Evolutionary conservation across 1,140 invertebrate species (phyloP).

Genomic region (Drosophila auraria): DNA sequence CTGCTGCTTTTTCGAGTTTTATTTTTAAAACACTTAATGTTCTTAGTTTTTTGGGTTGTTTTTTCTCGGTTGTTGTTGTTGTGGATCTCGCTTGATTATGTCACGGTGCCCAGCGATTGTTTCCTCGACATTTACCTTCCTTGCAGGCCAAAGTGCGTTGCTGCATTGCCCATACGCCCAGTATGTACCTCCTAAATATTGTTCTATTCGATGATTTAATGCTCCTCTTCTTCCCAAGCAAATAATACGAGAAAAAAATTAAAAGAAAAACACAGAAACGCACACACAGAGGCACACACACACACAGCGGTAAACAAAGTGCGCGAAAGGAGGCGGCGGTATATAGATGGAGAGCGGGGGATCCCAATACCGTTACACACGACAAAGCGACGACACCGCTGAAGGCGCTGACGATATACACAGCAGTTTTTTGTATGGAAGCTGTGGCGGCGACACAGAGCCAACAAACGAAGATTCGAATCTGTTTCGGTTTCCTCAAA

Average conservation of each 20-base stretch:
- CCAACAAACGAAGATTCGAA: conserved; percentile 84
- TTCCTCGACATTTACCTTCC: conserved; percentile 14
- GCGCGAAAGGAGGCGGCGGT: conserved; percentile 50
- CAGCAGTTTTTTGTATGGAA: conserved; percentile 24
- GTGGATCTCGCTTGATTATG: conserved; percentile 61
- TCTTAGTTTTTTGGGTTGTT: conserved; percentile 42
- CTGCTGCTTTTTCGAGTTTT: conserved; percentile 58
- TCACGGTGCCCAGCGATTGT: conserved; percentile 65
- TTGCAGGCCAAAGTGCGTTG: conserved; percentile 29
- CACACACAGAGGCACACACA: conserved; percentile 26
- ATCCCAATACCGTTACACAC: conserved; percentile 70
- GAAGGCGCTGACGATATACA: conserved; percentile 20
- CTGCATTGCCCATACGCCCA: conserved; percentile 30
- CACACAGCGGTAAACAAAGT: conserved; percentile 71
- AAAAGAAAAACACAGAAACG: conserved; percentile 44
- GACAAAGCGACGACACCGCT: conserved; percentile 41
- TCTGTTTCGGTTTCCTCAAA: conserved; percentile 78
- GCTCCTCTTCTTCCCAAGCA: conserved; percentile 33
- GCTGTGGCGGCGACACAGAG: conserved; percentile 69
- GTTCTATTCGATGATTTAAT: conserved; percentile 34
- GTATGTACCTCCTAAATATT: conserved; percentile 34
- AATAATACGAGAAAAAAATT: conserved; percentile 28
- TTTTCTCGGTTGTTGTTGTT: background rate
- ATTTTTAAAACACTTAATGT: conserved; percentile 82
- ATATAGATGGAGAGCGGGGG: conserved; percentile 20